Base-by-base conservation (phyloP, 2,888 invertebrate genomes). In the Caenorhabditis panamensis region DNA sequence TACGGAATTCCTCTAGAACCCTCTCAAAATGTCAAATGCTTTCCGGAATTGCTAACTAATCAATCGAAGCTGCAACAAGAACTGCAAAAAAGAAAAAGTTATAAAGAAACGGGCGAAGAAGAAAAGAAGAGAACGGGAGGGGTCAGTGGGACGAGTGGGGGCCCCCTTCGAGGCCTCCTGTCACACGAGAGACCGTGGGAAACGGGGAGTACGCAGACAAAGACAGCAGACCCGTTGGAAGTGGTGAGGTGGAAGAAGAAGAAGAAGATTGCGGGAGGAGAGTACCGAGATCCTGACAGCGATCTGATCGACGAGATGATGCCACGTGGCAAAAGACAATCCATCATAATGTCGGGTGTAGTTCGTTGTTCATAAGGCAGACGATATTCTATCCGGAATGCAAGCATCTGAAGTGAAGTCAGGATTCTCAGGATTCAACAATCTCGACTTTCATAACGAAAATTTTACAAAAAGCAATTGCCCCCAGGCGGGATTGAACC, bases 401-500 rank as follows among this genome's bases (percentile, higher is more conserved):
- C n/a, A n/a, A n/a, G n/a, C n/a, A n/a, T n/a, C n/a, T n/a, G n/a
- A n/a, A n/a, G n/a, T n/a, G n/a, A n/a, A n/a, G n/a, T n/a, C n/a
- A n/a, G n/a, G n/a, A n/a, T n/a, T n/a, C n/a, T n/a, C n/a, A n/a
- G n/a, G n/a, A n/a, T n/a, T n/a, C n/a, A n/a, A n/a, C n/a, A n/a
- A n/a, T n/a, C n/a, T n/a, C n/a, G n/a, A n/a, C n/a, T n/a, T n/a
- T n/a, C n/a, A n/a, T n/a, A n/a, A n/a, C n/a, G n/a, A n/a, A n/a
- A n/a, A n/a, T n/a, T n/a, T n/a, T n/a, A n/a, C 78, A 24, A 56
- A 64, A 56, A 59, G 26, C 16, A 49, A 63, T 11, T 79, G 79
- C 73, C 73, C 68, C 75, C 87, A 85, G 85, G 84, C 85, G 85
- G 87, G 87, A 87, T 87, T 84, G 87, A 87, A 87, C 87, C 86